phyloP scores from a whole-genome alignment of 2,113 vertebrate species.

The Crotalus viridis region DNA sequence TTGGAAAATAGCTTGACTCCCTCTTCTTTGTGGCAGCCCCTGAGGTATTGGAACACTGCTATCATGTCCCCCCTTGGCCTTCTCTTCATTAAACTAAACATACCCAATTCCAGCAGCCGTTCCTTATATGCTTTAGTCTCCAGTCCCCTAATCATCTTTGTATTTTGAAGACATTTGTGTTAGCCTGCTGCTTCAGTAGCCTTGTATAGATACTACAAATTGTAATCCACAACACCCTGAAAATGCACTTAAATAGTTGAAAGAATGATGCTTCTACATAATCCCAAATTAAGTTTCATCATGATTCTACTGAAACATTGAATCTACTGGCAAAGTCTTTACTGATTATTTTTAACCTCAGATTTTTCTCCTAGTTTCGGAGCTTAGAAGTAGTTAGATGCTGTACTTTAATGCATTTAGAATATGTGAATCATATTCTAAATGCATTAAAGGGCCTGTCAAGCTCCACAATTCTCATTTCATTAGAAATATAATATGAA shows the following conservation, averaged over 20 bases:
- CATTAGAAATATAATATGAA: not conserved
- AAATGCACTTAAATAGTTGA: not conserved
- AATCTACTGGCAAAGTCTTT: not conserved
- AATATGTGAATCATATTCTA: not conserved
- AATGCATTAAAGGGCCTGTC: not conserved
- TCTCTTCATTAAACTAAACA: too few species aligned
- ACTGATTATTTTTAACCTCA: not conserved
- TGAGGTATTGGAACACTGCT: too few species aligned
- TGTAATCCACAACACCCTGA: not conserved
- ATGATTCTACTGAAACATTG: not conserved
- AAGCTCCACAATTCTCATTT: not conserved
- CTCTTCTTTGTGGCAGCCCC: too few species aligned
- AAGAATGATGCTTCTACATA: not conserved
- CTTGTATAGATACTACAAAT: not conserved
- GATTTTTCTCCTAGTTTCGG: not conserved
- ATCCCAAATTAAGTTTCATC: not conserved
- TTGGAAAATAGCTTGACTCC: too few species aligned
- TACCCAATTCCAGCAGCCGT: too few species aligned
- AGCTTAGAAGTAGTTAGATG: not conserved
- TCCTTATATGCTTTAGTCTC: too few species aligned
- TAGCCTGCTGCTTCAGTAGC: not conserved
- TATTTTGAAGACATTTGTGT: not conserved
- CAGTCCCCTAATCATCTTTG: not conserved
- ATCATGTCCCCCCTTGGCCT: too few species aligned
- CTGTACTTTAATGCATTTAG: too few species aligned